Conservation (phyloP, 1,140 invertebrate genomes). For the Achroia grisella region DNA sequence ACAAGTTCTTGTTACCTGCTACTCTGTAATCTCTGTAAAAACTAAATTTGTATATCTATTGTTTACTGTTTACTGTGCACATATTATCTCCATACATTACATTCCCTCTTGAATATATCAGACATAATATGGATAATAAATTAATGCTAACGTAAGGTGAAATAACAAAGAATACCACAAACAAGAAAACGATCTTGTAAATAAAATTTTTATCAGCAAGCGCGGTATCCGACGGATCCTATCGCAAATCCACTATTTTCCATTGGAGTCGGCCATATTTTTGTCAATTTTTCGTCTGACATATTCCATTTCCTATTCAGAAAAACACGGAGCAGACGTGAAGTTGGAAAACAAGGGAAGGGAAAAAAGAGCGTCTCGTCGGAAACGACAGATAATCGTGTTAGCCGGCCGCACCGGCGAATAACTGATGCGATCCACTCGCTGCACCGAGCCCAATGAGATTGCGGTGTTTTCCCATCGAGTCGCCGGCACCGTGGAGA, state of each 20-base stretch:
- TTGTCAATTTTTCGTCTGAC: slow-evolving; percentile 72
- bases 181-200: slow-evolving; percentile 54
- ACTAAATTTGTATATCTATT: too few relatives aligned
- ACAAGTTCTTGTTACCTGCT: too few relatives aligned
- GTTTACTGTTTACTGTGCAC: too few relatives aligned
- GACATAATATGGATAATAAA: too few relatives aligned
- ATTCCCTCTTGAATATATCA: too few relatives aligned
- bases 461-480: slow-evolving; percentile 67
- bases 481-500: slow-evolving; percentile 38
- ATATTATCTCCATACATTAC: too few relatives aligned
- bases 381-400: slow-evolving; percentile 69
- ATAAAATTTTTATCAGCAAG: slow-evolving; percentile 51
- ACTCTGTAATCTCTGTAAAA: too few relatives aligned
- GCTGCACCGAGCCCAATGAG: slow-evolving; percentile 63
- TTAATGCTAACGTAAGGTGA: background rate
- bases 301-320: slow-evolving; percentile 70
- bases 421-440: slow-evolving; percentile 53
- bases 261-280: slow-evolving; percentile 63
- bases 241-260: slow-evolving; percentile 69
- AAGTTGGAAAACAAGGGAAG: slow-evolving; percentile 67
- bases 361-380: slow-evolving; percentile 65
- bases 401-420: slow-evolving; percentile 60
- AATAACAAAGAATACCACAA: slow-evolving; percentile 35
- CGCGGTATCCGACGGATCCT: slow-evolving; percentile 49
- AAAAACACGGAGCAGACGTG: slow-evolving; percentile 67